Base-by-base conservation (phyloP, 1,140 invertebrate genomes). In the Anastatus disparis region DNA sequence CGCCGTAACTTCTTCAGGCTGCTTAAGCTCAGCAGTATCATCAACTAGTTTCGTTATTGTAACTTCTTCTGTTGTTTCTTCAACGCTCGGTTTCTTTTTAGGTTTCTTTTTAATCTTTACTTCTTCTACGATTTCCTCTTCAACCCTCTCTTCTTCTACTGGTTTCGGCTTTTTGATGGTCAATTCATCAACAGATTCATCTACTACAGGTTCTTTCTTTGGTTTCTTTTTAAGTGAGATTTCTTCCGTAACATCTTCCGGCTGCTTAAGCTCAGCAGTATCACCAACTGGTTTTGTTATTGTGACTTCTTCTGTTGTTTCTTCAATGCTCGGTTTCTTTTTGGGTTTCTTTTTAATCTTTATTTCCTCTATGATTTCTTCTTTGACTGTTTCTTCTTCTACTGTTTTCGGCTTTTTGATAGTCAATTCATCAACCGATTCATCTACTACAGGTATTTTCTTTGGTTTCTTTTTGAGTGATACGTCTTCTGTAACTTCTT, bases 341-440 rank as follows among this genome's bases (percentile, higher is more conserved):
- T 87, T 84, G 10, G 68, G 59, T 70, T 64, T 72, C 31, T 74
- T 61, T 89, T 86, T 58, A 86, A 84, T 20, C 59, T 15, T 3
- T 38, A 79, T 75, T 29, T 78, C 72, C 4, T 78, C 72, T 65
- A 78, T 68, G 75, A 79, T 75, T 53, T 73, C 72, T 76, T 80
- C 74, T 44, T 80, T 31, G 17, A 27, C 13, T 40, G 77, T 75
- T 62, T 75, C 59, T 53, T 81, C 76, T 61, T 77, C 76, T 29
- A 62, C 40, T 1, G 81, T 53, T 3, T 81, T 67, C 13, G 77
- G 77, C 69, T 87, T 85, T 42, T 82, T 82, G 7, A 88, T 81
- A 8, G 84, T 83, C 3, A 89, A 55, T 55, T 88, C 86, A 72
- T 86, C 84, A 3, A 82, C 82, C 53, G 80, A 81, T 76, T 87